Conservation (phyloP, 2,797 vertebrate species). For the Valencia hispanica region DNA sequence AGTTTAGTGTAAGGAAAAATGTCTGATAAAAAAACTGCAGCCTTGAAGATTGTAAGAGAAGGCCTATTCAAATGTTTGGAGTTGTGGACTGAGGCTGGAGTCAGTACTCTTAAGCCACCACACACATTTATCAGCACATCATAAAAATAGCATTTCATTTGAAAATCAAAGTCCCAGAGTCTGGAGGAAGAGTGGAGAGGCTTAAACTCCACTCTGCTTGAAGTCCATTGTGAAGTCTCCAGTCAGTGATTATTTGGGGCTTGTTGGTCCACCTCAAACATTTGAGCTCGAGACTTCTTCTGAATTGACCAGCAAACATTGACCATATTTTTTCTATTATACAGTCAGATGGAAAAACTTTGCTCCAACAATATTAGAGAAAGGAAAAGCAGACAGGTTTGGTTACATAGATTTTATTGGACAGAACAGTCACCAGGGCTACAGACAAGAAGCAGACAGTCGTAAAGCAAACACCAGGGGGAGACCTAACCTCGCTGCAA, state of each 20-base stretch:
- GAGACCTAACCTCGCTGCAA: conserved; percentile 64
- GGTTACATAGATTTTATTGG: conserved; percentile 80
- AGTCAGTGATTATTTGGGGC: not conserved
- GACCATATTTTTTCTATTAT: not conserved
- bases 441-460: conserved; percentile 77
- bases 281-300: not conserved
- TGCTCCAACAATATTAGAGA: not conserved
- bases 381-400: conserved; percentile 22
- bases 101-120: not conserved
- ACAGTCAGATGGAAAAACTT: no score
- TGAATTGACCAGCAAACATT: not conserved
- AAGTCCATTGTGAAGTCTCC: not conserved
- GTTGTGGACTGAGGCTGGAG: not conserved
- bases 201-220: not conserved
- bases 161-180: not conserved
- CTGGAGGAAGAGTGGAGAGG: not conserved
- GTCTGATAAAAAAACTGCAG: no score
- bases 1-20: not conserved
- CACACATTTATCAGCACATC: not conserved
- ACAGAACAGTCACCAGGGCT: conserved; percentile 78
- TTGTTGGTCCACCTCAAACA: no score
- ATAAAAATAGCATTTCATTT: not conserved
- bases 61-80: not conserved
- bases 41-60: not conserved
- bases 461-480: conserved; percentile 74